Conservation (phyloP, 2,113 vertebrate genomes). For the Romanogobio albipinnatus region DNA sequence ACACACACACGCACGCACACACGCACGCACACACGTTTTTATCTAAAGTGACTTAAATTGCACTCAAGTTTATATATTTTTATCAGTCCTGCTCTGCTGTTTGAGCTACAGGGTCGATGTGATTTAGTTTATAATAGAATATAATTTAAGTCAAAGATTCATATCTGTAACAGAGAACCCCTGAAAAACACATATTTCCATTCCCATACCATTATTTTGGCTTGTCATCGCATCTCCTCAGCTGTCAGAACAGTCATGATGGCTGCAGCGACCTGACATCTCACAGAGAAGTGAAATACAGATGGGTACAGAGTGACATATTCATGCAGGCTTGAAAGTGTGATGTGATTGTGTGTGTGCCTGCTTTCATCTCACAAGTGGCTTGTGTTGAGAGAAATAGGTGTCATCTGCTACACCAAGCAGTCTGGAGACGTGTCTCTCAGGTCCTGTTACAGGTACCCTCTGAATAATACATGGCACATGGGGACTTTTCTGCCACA, state of each 20-base stretch:
- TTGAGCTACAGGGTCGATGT: background rate
- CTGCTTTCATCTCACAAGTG: constrained; percentile 26
- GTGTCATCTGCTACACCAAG: background rate
- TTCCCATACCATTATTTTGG: background rate
- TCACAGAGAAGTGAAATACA: background rate
- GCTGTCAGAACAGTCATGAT: background rate
- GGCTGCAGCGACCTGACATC: constrained; percentile 6
- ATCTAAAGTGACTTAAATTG: too few relatives aligned
- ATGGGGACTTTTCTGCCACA: background rate
- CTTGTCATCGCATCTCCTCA: background rate
- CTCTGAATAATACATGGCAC: constrained; percentile 2
- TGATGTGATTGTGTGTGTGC: background rate
- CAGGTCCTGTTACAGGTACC: constrained; percentile 3
- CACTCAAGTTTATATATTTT: too few relatives aligned
- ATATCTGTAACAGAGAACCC: background rate
- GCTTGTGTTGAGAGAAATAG: constrained; percentile 9
- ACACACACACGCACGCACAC: too few relatives aligned
- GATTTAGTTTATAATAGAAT: background rate
- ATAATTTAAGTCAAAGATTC: background rate
- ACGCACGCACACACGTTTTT: too few relatives aligned
- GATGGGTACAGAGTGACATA: constrained; percentile 1
- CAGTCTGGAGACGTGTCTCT: constrained; percentile 23
- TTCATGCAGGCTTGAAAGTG: background rate
- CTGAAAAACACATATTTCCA: background rate
- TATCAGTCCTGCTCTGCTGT: background rate